A percentile compares a stretch with the other conserved stretches of the same genome.
Evolutionary conservation across 1,140 invertebrate genomes (phyloP).

Genomic region (Polyergus mexicanus): DNA sequence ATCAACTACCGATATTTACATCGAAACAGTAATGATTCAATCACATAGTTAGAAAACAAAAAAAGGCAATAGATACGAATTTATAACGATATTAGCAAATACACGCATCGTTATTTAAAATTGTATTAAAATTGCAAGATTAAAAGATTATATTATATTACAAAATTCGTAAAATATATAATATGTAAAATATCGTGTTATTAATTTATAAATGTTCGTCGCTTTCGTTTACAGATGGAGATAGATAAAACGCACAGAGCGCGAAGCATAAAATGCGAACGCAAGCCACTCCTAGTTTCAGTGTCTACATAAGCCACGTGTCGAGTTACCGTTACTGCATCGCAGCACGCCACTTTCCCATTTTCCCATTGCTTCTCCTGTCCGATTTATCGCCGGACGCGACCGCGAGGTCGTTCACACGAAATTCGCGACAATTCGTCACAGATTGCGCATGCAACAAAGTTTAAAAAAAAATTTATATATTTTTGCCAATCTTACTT

Average conservation of each 20-base stretch:
- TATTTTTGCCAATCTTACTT: not conserved
- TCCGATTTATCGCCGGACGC: constrained; percentile 61
- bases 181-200: not conserved
- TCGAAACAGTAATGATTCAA: constrained; percentile 4
- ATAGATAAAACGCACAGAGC: constrained; percentile 1
- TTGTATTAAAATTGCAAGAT: no score
- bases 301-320: constrained; percentile 52
- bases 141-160: no score
- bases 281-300: constrained; percentile 59
- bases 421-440: not conserved
- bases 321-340: constrained; percentile 55
- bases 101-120: not conserved
- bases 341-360: constrained; percentile 74
- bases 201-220: constrained; percentile 19
- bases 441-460: not conserved
- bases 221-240: not conserved
- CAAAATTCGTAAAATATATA: no score
- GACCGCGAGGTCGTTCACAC: constrained; percentile 12
- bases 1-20: not conserved
- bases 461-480: not conserved
- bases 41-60: not conserved
- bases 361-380: constrained; percentile 69
- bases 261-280: not conserved
- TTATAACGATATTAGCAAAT: not conserved
- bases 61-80: not conserved